These are phyloP conservation scores for Gymnocephalus cernua DNA, from an alignment of 2,113 vertebrate species.

Conservation along the genomic window DNA sequence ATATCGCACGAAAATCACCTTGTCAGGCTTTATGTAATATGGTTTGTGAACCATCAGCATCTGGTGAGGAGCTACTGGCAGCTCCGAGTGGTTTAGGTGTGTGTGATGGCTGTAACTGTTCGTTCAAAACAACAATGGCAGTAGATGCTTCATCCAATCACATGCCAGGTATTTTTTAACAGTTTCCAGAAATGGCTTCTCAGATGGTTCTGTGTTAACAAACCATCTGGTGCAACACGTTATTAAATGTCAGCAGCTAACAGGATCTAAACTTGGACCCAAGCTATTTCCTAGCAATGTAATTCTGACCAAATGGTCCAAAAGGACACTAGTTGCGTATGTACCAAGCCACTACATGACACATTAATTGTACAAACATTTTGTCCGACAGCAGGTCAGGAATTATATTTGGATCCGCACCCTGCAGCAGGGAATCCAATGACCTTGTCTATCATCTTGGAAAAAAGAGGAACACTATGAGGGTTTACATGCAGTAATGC, in stretches of 20 bases:
- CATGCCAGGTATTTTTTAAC: too few relatives aligned
- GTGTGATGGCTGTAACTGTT: too few relatives aligned
- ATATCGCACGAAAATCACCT: too few relatives aligned
- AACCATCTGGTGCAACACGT: too few relatives aligned
- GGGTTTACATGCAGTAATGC: background rate
- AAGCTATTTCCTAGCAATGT: background rate
- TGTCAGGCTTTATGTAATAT: too few relatives aligned
- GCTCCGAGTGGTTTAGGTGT: too few relatives aligned
- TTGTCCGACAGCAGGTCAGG: background rate
- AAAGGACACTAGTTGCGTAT: background rate
- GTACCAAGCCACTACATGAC: background rate
- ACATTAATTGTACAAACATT: background rate
- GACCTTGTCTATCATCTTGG: background rate
- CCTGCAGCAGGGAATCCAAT: background rate
- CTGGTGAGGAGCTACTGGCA: too few relatives aligned
- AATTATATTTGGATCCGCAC: constrained; percentile 1
- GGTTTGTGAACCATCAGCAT: too few relatives aligned
- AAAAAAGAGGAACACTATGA: background rate
- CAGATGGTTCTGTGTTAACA: too few relatives aligned
- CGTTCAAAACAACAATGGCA: too few relatives aligned
- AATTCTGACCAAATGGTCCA: background rate
- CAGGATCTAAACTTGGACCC: background rate
- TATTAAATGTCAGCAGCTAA: background rate
- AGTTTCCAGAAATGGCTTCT: too few relatives aligned
- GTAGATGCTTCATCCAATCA: too few relatives aligned